Base-by-base conservation (phyloP, 2,888 invertebrate genomes). In the Chrysodeixis includens region DNA sequence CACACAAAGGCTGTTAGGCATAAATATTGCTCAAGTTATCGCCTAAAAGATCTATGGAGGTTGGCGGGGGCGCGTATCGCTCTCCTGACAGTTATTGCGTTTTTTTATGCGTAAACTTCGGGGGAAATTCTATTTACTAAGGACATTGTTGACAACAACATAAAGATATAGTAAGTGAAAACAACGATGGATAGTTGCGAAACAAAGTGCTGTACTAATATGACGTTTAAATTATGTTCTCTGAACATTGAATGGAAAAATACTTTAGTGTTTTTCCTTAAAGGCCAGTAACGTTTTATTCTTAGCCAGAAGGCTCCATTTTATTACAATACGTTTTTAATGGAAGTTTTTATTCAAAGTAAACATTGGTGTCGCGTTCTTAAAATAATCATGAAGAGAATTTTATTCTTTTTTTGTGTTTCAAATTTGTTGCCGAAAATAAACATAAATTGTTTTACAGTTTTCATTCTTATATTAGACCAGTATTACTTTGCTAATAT, bases 11-110 rank as follows among this genome's bases (percentile, higher is more conserved):
- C 84, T 76, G 83, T 86, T 86, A 83, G 78, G 82, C 86, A 89
- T 90, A 91, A 90, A 91, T 91, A 90, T 88, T 82, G 81, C 85
- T 82, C 84, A 86, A 88, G 85, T 89, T 90, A 89, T 90, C 88
- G 87, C 78, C 72, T 81, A 71, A 77, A 85, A 88, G 88, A 89
- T 86, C 88, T 88, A 88, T 86, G 82, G 85, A 74, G 83, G 84
- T 82, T 79, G 81, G 81, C 83, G 75, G 79, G 82, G 84, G 76
- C 80, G 79, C 82, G 85, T 89, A 91, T 92, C 87, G 88, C 84
- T 81, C 79, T 83, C 84, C 64, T 86, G 92, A 90, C 92, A 91
- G 87, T 90, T 92, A 93, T 92, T 90, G 87, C 88, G 80, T 83
- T 88, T 88, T 44, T 91, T 90, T 91, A 91, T 88, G 87, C 84